Base-by-base conservation (phyloP, 2,888 invertebrate genomes). In the Mesorhabditis sp. region DNA sequence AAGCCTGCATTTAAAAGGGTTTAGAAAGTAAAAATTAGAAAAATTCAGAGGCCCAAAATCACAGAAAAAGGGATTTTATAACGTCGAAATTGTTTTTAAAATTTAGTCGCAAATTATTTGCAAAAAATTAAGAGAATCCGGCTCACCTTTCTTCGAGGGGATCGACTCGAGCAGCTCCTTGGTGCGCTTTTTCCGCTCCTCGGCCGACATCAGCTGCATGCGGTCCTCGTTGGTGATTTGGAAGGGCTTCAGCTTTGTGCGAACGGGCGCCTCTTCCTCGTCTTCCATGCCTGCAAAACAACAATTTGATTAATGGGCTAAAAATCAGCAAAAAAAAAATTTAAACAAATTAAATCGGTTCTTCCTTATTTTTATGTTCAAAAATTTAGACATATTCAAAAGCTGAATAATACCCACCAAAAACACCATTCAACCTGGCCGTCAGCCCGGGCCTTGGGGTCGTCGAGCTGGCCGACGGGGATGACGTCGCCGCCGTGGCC, bases 81-180 rank as follows among this genome's bases (percentile, higher is more conserved):
- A 1, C 28, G 28, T 63, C 41, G n/a, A 28, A 28, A 15, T 63
- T 63, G 13, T 63, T 63, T 63, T 28, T 13, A 28, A 44, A 10
- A 42, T 28, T 10, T 7, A 5, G 5, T 4, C n/a, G 62, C 2
- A 13, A 50, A 50, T 43, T 45, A n/a, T 5, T 63, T 61, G 3
- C 63, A 13, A 5, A 4, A 68, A 13, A 45, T 10, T 45, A 10
- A 10, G 44, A 65, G 15, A 43, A 65, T 43, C 4, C 28, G n/a
- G 41, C 41, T 43, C 62, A 76, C 79, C 76, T 69, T 97, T 97
- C 86, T 93, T 94, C 6, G 96, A 97, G 72, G 98, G 98, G 86
- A 99, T 99, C 89, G 93, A 93, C 87, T 96, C 96, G 85, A 99
- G 98, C 80, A 99, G 90, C 76, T 92, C 92, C 89, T 97, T 97